Conservation (phyloP, 2,888 invertebrate species). For the Conistra vaccinii region DNA sequence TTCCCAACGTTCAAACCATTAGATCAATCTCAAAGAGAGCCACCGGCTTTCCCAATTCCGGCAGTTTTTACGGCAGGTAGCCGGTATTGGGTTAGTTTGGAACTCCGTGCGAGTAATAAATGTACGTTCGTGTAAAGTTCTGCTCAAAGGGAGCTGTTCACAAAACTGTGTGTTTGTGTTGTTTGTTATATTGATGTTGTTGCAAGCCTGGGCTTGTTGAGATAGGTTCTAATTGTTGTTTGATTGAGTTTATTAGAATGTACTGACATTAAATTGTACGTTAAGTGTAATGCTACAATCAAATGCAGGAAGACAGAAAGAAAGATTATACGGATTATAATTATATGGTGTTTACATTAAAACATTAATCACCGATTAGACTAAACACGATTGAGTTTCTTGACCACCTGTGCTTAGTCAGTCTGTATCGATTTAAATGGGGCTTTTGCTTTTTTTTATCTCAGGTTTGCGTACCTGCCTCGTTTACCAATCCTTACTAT, state of each 20-base stretch:
- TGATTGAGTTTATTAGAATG: background rate
- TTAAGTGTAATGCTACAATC: background rate
- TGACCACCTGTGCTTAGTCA: background rate
- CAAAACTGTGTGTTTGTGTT: conserved; percentile 46
- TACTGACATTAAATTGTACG: background rate
- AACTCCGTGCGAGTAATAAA: conserved; percentile 47
- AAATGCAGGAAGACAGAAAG: background rate
- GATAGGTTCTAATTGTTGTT: conserved; percentile 34
- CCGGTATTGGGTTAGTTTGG: conserved; percentile 46
- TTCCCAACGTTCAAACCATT: conserved; percentile 16
- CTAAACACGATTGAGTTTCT: background rate
- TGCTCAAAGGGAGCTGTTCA: conserved; percentile 51
- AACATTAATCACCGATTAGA: background rate
- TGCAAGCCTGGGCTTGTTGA: conserved; percentile 1
- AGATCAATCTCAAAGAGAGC: conserved; percentile 59
- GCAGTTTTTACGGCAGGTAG: conserved; percentile 50
- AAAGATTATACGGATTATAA: background rate
- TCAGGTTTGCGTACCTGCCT: background rate
- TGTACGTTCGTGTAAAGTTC: conserved; percentile 43
- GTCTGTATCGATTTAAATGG: background rate
- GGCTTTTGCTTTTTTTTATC: too few species aligned
- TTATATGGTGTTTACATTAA: background rate
- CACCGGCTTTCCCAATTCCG: conserved; percentile 30
- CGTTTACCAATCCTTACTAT: background rate
- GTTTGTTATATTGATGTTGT: conserved; percentile 26